Evolutionary conservation across 1,140 invertebrate genomes (phyloP), one percentile per base, ranked within the genome.

Genomic region (Lepidurus packardi): DNA sequence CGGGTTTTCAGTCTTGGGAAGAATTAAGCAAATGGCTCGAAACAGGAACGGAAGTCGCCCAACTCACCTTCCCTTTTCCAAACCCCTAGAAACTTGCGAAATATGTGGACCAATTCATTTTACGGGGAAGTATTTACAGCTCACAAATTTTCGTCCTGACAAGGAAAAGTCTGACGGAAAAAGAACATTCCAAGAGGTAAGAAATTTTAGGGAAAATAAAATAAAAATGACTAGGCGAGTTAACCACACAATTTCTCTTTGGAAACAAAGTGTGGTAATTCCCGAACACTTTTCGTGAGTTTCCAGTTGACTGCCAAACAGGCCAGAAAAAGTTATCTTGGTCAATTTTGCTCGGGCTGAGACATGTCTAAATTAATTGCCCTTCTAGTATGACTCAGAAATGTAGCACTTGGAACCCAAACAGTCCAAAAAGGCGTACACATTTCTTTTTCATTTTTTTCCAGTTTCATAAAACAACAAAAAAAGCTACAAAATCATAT

Each of bases 201-300:
- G 9, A 65, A n/a, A 13, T 65, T 65, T 65, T 16, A 7, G 21
- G 53, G 7, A 16, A 65, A 65, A 13, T 13, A 65, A 65, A 65
- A 9, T 21, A 13, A 65, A 65, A 65, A 65, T 65, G 53, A 65
- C 53, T 65, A 65, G 53, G 21, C 53, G 53, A 65, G 53, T 65
- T 65, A 65, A 65, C 53, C 53, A 65, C 53, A 65, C 53, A 65
- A 65, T 65, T 65, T 65, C 53, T 65, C 53, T 65, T 65, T 65
- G 53, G 21, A 65, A 65, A 65, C 13, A 34, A 34, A 65, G 9
- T 65, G 53, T 65, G 53, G 53, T 65, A 65, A 65, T 65, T 65
- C 53, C 53, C 8, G 53, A 65, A 65, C 34, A 34, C 6, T 21
- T 65, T 65, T 65, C 53, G 53, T 65, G 53, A 65, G 53, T 65